Evolutionary conservation across 1,140 invertebrate species (phyloP).

Genomic region (Meloidogyne floridensis): DNA sequence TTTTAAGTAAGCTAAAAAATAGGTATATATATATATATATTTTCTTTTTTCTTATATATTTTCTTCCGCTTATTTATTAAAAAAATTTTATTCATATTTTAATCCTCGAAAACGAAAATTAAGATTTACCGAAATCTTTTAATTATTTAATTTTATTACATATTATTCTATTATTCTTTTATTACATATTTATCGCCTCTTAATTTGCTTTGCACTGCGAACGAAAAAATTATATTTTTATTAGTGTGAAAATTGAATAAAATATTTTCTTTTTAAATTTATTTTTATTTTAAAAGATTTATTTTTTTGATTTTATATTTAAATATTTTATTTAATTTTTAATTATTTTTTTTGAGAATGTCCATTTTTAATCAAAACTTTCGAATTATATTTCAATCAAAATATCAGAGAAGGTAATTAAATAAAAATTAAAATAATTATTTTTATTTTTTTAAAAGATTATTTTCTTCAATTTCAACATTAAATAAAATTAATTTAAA

Average conservation of each 20-base stretch:
- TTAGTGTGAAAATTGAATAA: neutral
- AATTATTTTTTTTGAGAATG: neutral
- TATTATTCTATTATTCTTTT: neutral
- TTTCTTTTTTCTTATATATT: too few species aligned
- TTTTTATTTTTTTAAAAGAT: too few species aligned
- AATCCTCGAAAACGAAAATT: too few species aligned
- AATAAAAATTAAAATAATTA: neutral
- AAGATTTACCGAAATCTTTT: too few species aligned
- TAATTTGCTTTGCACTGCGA: neutral
- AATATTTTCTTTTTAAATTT: too few species aligned
- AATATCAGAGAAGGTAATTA: neutral
- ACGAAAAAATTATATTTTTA: conserved; percentile 5
- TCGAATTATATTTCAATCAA: neutral
- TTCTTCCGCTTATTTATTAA: too few species aligned
- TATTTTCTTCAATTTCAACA: neutral
- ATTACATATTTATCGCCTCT: neutral
- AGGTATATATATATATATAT: too few species aligned
- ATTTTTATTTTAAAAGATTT: neutral
- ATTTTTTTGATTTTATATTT: neutral
- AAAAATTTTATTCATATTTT: too few species aligned
- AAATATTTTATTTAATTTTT: neutral
- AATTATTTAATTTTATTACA: too few species aligned
- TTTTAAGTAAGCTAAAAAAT: too few species aligned
- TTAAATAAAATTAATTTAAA: neutral
- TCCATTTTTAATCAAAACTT: neutral